phyloP scores from a whole-genome alignment of 2,797 vertebrate species.

The Falco biarmicus region DNA sequence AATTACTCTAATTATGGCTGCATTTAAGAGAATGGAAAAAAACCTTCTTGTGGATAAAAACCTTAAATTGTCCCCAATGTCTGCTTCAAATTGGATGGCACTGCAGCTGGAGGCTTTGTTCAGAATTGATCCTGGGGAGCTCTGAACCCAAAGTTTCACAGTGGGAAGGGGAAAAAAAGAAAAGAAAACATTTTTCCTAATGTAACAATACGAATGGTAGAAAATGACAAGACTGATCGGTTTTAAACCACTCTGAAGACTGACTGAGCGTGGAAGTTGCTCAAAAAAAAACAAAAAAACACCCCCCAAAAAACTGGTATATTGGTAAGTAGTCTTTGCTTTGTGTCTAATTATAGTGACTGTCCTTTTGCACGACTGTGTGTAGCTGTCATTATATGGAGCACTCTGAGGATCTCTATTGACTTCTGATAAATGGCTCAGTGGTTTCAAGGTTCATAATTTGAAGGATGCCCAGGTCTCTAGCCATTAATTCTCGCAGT shows the following conservation, averaged over 20 bases:
- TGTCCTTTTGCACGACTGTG: slow-evolving; percentile 86
- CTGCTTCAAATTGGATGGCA: slow-evolving; percentile 99
- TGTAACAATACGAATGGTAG: slow-evolving; percentile 97
- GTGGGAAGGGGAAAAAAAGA: slow-evolving; percentile 92
- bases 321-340: slow-evolving; percentile 94
- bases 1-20: slow-evolving; percentile 99
- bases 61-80: slow-evolving; percentile 99
- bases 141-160: slow-evolving; percentile 96
- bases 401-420: slow-evolving; percentile 85
- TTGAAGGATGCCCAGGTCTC: slow-evolving; percentile 85
- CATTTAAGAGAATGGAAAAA: slow-evolving; percentile 99
- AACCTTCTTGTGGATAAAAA: slow-evolving; percentile 99
- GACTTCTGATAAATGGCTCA: slow-evolving; percentile 87
- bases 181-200: slow-evolving; percentile 98
- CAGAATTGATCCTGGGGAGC: slow-evolving; percentile 98
- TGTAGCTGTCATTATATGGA: slow-evolving; percentile 86
- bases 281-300: slow-evolving; percentile 81
- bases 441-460: slow-evolving; percentile 86
- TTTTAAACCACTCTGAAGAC: slow-evolving; percentile 91
- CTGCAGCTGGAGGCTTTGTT: slow-evolving; percentile 99
- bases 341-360: slow-evolving; percentile 89
- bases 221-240: slow-evolving; percentile 96
- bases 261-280: slow-evolving; percentile 85
- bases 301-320: slow-evolving; percentile 77
- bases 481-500: slow-evolving; percentile 86